These are phyloP conservation scores for Varecia variegata DNA, from an alignment of 2,797 vertebrate genomes.

Conservation along the genomic window DNA sequence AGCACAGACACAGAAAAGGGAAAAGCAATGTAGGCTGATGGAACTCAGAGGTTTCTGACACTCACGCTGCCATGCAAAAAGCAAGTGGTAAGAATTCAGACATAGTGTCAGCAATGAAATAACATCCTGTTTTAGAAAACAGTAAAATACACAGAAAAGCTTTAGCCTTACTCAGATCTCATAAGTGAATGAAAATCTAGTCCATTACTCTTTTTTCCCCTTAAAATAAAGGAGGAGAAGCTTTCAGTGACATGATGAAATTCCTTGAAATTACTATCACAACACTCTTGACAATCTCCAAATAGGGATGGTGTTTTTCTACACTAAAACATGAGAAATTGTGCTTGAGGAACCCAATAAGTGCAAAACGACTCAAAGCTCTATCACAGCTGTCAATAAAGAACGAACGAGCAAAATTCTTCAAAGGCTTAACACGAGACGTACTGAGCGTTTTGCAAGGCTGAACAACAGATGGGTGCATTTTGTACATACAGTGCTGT, in stretches of 20 bases:
- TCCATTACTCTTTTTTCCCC: background rate
- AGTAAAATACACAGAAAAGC: background rate
- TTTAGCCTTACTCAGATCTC: background rate
- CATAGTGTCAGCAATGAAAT: background rate
- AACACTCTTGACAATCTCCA: background rate
- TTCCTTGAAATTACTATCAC: background rate
- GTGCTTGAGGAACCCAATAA: background rate
- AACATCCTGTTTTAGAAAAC: background rate
- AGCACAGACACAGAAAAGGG: background rate
- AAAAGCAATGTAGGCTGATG: background rate
- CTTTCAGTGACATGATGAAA: background rate
- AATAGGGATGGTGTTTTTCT: background rate
- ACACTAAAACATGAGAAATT: background rate
- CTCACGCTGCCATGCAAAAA: background rate
- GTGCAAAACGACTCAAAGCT: background rate
- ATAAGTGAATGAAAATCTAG: conserved; percentile 6
- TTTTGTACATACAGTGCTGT: background rate
- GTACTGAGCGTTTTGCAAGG: background rate
- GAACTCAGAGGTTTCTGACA: background rate
- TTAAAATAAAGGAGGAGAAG: background rate
- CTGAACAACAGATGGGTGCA: background rate
- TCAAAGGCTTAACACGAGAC: background rate
- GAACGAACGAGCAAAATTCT: background rate
- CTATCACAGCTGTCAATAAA: background rate
- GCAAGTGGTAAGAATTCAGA: background rate